These are phyloP conservation scores for Tetheella fluctuosa DNA, from an alignment of 2,888 invertebrate genomes.

Conservation along the genomic window DNA sequence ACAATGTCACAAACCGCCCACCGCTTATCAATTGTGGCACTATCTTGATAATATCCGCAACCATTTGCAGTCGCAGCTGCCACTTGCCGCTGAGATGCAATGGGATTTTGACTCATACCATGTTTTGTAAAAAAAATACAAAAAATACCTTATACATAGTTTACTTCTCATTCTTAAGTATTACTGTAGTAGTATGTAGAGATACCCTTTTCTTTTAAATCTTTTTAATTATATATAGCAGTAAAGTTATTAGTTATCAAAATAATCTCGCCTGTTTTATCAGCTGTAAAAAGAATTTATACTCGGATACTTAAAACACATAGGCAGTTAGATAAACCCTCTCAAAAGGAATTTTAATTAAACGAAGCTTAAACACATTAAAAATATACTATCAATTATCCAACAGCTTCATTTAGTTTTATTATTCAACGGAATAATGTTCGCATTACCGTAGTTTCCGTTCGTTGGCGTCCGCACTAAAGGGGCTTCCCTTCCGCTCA, in stretches of 20 bases:
- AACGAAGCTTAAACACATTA: slow-evolving; percentile 11
- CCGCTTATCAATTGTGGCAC: too few relatives aligned
- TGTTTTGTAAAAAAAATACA: background rate
- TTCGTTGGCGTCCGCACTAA: slow-evolving; percentile 24
- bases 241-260: too few relatives aligned
- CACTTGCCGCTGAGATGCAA: background rate
- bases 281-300: background rate
- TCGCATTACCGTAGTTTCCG: slow-evolving; percentile 41
- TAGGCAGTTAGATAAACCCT: background rate
- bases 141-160: too few relatives aligned
- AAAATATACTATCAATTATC: slow-evolving; percentile 14
- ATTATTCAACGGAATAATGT: slow-evolving; percentile 22
- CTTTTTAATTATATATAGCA: too few relatives aligned
- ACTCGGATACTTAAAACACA: too few relatives aligned
- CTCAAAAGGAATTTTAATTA: slow-evolving; percentile 11
- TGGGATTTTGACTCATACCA: background rate
- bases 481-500: slow-evolving; percentile 36
- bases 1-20: too few relatives aligned
- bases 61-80: background rate
- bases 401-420: slow-evolving; percentile 13
- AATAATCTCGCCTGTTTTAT: background rate
- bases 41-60: background rate
- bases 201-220: too few relatives aligned
- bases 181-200: too few relatives aligned
- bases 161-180: too few relatives aligned